These are phyloP conservation scores for Bovichtus variegatus DNA, from an alignment of 2,797 vertebrate genomes.

Conservation along the genomic window DNA sequence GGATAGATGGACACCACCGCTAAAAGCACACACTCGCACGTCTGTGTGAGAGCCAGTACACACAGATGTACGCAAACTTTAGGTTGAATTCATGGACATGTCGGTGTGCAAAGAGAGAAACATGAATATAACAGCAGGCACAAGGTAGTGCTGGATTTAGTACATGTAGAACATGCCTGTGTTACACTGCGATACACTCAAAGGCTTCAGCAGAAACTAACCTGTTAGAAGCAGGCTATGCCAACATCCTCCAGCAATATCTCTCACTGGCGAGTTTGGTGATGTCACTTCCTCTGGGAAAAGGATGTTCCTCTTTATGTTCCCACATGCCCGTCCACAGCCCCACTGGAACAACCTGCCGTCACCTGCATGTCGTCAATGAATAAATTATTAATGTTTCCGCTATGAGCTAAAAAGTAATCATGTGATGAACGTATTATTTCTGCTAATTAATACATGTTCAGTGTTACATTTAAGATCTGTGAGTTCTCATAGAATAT, in stretches of 20 bases:
- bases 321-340: slow-evolving; percentile 63
- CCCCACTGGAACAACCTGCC: slow-evolving; percentile 71
- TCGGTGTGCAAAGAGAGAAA: slow-evolving; percentile 14
- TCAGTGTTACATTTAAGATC: neutral
- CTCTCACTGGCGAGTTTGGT: slow-evolving; percentile 43
- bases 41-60: slow-evolving; percentile 69
- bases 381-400: neutral
- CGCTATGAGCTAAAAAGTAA: neutral
- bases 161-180: neutral
- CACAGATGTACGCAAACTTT: slow-evolving; percentile 60
- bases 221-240: slow-evolving; percentile 72
- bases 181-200: neutral
- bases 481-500: neutral
- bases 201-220: slow-evolving; percentile 32
- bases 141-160: neutral
- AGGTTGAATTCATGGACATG: slow-evolving; percentile 50
- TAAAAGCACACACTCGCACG: slow-evolving; percentile 71
- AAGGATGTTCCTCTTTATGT: slow-evolving; percentile 60
- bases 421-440: neutral
- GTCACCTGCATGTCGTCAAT: slow-evolving; percentile 54
- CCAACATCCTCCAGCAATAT: slow-evolving; percentile 64
- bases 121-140: slow-evolving; percentile 9
- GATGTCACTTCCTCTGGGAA: slow-evolving; percentile 61
- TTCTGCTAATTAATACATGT: neutral
- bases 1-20: slow-evolving; percentile 74